A percentile compares a stretch with the other conserved stretches of the same genome.
phyloP scores from a whole-genome alignment of 2,888 invertebrate genomes.

The Tetheella fluctuosa region DNA sequence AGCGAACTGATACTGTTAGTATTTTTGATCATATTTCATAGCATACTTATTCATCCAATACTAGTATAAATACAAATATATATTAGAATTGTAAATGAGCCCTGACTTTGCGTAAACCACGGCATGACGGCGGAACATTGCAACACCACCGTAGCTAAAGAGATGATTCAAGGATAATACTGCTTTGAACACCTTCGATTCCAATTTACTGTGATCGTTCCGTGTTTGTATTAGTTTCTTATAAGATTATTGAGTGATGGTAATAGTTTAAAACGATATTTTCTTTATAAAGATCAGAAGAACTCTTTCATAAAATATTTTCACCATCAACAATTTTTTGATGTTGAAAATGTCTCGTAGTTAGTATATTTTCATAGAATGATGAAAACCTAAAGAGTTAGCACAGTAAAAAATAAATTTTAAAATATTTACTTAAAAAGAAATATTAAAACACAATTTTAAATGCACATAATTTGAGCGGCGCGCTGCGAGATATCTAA shows the following conservation, averaged over 20 bases:
- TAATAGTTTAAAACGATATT: neutral
- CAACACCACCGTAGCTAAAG: conserved; percentile 57
- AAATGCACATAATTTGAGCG: conserved; percentile 76
- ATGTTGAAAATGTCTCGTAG: no score
- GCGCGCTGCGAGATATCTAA: conserved; percentile 69
- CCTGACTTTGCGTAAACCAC: conserved; percentile 41
- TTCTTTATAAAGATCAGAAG: no score
- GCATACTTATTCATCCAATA: no score
- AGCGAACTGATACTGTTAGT: no score
- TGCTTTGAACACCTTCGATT: conserved; percentile 37
- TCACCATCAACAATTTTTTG: no score
- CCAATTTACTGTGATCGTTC: conserved; percentile 3
- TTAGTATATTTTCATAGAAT: no score
- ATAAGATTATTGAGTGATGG: neutral
- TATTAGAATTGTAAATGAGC: conserved; percentile 63
- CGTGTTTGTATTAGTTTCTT: conserved; percentile 6
- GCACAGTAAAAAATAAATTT: neutral
- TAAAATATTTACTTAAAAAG: conserved; percentile 39
- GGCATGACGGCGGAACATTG: conserved; percentile 44
- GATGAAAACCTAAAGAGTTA: no score
- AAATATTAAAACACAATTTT: conserved; percentile 59
- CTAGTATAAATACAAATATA: neutral
- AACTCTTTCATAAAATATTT: no score
- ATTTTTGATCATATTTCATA: no score
- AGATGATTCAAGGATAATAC: conserved; percentile 61